Evolutionary conservation across 2,888 invertebrate genomes (phyloP).

Genomic region (Nephrotoma flavescens): DNA sequence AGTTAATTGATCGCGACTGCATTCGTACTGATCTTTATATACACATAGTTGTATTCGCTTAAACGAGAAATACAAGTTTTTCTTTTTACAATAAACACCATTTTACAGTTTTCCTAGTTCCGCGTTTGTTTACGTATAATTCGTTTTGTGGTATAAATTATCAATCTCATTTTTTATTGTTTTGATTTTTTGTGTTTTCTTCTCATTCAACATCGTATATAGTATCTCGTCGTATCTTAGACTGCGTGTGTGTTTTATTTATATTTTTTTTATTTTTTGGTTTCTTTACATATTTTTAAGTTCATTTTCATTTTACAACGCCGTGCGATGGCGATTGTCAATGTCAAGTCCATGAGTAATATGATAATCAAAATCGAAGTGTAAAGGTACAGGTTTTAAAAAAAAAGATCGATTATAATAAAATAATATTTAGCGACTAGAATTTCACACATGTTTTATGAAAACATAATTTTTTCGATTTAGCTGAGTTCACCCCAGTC

Average conservation of each 20-base stretch:
- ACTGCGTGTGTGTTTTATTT: background rate
- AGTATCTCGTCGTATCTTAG: background rate
- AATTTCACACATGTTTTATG: background rate
- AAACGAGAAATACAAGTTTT: background rate
- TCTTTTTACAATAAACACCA: background rate
- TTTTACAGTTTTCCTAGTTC: background rate
- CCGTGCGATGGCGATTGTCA: background rate
- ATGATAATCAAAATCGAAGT: background rate
- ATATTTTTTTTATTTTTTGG: background rate
- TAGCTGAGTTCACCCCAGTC: conserved; percentile 19
- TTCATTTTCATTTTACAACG: background rate
- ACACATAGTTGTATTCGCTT: background rate
- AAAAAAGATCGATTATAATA: background rate
- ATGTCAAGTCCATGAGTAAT: background rate
- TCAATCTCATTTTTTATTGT: background rate
- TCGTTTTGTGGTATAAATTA: background rate
- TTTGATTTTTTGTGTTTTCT: background rate
- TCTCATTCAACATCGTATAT: background rate
- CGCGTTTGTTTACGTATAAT: background rate
- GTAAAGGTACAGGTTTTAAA: background rate
- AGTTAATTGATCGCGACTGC: background rate
- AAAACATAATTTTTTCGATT: background rate
- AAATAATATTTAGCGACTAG: background rate
- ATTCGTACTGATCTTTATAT: background rate
- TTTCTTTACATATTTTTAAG: background rate